Conservation (phyloP, 2,797 vertebrate species). For the Ptychadena robeensis region DNA sequence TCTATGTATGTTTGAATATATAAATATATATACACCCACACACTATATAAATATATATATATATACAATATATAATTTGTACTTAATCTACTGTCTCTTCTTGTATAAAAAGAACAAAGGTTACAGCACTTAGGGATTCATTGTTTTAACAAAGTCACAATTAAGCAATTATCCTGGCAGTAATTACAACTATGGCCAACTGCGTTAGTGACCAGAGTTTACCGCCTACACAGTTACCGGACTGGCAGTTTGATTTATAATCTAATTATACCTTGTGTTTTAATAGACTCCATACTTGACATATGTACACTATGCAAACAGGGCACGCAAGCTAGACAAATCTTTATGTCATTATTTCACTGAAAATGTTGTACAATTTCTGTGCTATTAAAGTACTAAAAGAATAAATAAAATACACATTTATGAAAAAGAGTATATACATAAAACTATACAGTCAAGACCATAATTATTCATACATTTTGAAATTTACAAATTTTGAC, state of each 20-base stretch:
- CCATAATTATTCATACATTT: too few species aligned
- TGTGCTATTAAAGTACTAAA: background rate
- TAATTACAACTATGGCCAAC: background rate
- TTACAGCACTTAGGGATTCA: background rate
- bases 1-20: too few species aligned
- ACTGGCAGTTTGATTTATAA: background rate
- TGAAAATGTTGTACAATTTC: background rate
- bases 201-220: background rate
- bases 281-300: conserved; percentile 1
- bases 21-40: too few species aligned
- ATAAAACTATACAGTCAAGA: too few species aligned
- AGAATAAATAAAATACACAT: background rate
- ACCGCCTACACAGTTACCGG: conserved; percentile 5
- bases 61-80: background rate
- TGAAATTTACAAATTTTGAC: too few species aligned
- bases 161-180: conserved; percentile 16
- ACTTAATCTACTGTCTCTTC: background rate
- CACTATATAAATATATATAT: too few species aligned
- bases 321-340: too few species aligned
- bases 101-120: background rate
- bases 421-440: too few species aligned
- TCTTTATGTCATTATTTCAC: background rate
- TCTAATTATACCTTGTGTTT: conserved; percentile 22
- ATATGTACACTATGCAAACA: background rate
- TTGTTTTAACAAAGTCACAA: conserved; percentile 7